Base-by-base conservation (phyloP, 2,113 vertebrate genomes). In the Chloroceryle aenea region DNA sequence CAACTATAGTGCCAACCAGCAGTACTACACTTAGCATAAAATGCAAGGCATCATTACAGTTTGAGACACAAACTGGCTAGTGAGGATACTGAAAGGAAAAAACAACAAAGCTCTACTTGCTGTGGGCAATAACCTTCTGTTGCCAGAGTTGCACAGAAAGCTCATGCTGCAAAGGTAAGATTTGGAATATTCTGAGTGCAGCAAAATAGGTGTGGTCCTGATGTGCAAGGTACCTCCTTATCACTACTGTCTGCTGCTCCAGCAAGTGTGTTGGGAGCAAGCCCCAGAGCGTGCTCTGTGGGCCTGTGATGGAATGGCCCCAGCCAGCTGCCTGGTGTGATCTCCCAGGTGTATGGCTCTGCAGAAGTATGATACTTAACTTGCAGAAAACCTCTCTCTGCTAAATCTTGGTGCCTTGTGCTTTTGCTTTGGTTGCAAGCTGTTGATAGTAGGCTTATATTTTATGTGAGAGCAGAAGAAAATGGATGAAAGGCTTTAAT, bases 281-380 rank as follows among this genome's bases (percentile, higher is more conserved):
- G 75, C 67, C 76, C 40, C 0, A 2, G 47, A 26, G n/a, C 1
- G 1, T 16, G 10, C 69, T 48, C 77, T 1, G 0, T 16, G 76
- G 36, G 42, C 82, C 27, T 14, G 50, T 43, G 5, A 14, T 4
- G 50, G 66, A 23, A 1, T 71, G 59, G 22, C 74, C 69, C 71
- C 18, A 17, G 79, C 47, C 69, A 20, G n/a, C 48, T 80, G 36
- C 61, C 56, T 53, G n/a, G 2, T 50, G 72, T 5, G 14, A 47
- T 19, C 50, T 56, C n/a, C 23, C n/a, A 29, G 56, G 36, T 64
- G n/a, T 17, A 3, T 0, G 3, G 32, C 42, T 58, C 0, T 20
- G 15, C 69, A 23, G 43, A 21, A 61, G 6, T 25, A 66, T 50
- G 18, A 2, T 20, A 42, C 45, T 73, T 12, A 50, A 23, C 45